Evolutionary conservation across 2,888 invertebrate species (phyloP), one percentile per base, ranked within the genome.

Genomic region (Ennomos quercinarius): DNA sequence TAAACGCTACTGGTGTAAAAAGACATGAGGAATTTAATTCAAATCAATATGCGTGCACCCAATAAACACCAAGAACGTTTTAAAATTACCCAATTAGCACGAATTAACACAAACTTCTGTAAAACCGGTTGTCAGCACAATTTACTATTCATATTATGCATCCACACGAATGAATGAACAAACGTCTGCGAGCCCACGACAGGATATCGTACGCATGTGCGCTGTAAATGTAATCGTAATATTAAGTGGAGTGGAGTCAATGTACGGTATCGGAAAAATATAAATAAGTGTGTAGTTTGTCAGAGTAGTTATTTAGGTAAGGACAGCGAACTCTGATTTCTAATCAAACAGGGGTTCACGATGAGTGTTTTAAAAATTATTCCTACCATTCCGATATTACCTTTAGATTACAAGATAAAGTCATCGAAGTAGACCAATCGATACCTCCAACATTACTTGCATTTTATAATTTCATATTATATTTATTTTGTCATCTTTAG

Each of bases 191-290:
- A 37, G 27, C 41, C 35, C 44, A 34, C 35, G 49, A 59, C 63
- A 61, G 54, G 56, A 58, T 48, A 48, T 53, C 35, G 42, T 38
- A 10, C 36, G 27, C 17, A 34, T 35, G 11, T 39, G 37, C 35
- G 12, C 34, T 8, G 37, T 53, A 52, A 53, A 57, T 61, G 49
- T 64, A 52, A 53, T 59, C 63, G 49, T 64, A 53, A 61, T 59
- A 61, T 36, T 36, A 56, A 58, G 47, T 57, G 57, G 44, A 59
- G 67, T 64, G 59, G 44, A 59, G 67, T 64, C 64, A 63, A 61
- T 66, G 66, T 38, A 59, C 64, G 39, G 13, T 34, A 44, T 34
- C 34, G 41, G 34, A 43, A 55, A 57, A 53, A 46, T 51, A 40
- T 46, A 13, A n/a, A 11, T 37, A 12, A 48, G 11, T 35, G 10